Base-by-base conservation (phyloP, 2,797 vertebrate species). In the Perodicticus potto region DNA sequence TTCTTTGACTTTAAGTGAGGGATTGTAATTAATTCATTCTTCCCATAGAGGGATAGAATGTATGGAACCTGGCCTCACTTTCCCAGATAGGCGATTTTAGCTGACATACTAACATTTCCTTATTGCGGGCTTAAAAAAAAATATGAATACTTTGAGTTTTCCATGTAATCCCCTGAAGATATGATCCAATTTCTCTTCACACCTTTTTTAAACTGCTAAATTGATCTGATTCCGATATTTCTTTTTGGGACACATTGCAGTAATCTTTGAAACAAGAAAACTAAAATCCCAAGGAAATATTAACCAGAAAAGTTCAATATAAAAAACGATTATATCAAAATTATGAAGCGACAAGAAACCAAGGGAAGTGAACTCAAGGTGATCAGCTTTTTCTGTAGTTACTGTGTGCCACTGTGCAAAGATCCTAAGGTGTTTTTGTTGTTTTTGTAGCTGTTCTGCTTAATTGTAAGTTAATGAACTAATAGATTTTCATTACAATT, bases 21-120 rank as follows among this genome's bases (percentile, higher is more conserved):
- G 53, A 82, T 49, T 73, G 37, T 89, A 97, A 97, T 97, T 96
- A 96, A 97, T 92, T 96, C 19, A 83, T 91, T 97, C 80, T 94
- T 96, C 86, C 78, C 67, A 91, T 49, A 81, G 17, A 74, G 10
- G 12, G 57, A 87, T 65, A 95, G 74, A 91, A 92, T 90, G 34
- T 78, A 37, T 61, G 89, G 59, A 93, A 86, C 27, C 19, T 83
- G 40, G 14, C 1, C 17, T 95, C 32, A 73, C 13, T 73, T 92
- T 93, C 84, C 53, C 22, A 84, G 22, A 3, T 57, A 91, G 77
- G 78, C 93, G 63, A 69, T 92, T 95, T 92, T 76, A 93, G 59
- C 80, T 92, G 93, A 96, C 32, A n/a, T 8, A 59, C 5, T 89
- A 73, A 96, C 32, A 96, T 81, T 94, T 81, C 55, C 63, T 96